Base-by-base conservation (phyloP, 2,888 invertebrate genomes). In the Branchellion lobata region DNA sequence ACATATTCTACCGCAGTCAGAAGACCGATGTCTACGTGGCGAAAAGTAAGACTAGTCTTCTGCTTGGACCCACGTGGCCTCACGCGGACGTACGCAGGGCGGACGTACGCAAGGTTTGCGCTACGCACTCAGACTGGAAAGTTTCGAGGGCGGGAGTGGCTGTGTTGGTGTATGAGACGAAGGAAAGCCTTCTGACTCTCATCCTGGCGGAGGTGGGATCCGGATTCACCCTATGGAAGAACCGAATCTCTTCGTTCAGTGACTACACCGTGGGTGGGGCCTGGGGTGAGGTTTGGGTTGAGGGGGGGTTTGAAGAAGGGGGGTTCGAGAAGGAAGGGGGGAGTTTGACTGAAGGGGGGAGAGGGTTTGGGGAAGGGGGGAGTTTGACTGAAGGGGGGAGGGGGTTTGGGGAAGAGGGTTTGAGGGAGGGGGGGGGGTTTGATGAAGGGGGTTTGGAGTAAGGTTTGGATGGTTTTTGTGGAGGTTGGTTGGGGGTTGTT, bases 151-250 rank as follows among this genome's bases (percentile, higher is more conserved):
- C 93, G 0, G 94, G 94, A 24, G 92, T 94, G 78, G 93, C 93
- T 0, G 91, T 93, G 1, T 90, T 94, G 18, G 89, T 94, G 8
- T 89, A 93, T 81, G 93, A 94, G 87, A 90, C 91, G 65, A 93
- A 93, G 0, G 92, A 92, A 84, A 92, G 92, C 14, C 89, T 91
- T 72, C 81, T 93, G 14, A 91, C 92, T 82, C 90, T 93, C 61
- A 90, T 92, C 1, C 86, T 93, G 75, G 92, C 93, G 1, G 93
- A 93, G 86, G 90, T 92, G 47, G 93, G 93, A n/a, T 92, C 93
- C 0, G 92, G 93, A 79, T 93, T 94, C 87, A 91, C 92, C 79
- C 87, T 94, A 29, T 94, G 93, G 93, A 90, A 91, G 83, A 93
- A 94, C 87, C 91, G 91, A 75, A 92, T 94, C 83, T 93, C 93